These are phyloP conservation scores for Neodiprion pinetum DNA, from an alignment of 1,140 invertebrate species.

Conservation along the genomic window DNA sequence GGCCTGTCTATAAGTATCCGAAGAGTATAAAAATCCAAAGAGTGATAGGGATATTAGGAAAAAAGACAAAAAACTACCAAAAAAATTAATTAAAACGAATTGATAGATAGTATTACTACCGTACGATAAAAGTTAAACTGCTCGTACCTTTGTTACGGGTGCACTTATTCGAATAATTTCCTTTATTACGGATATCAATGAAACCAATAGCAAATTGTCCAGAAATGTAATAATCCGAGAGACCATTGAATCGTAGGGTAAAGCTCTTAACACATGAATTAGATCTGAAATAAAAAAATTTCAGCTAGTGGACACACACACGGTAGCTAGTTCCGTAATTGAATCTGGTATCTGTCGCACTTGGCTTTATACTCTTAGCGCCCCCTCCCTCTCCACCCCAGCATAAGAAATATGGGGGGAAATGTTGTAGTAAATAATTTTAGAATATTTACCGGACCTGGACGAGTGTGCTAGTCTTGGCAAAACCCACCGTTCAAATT, in stretches of 20 bases:
- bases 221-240: neutral
- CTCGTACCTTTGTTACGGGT: neutral
- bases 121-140: neutral
- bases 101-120: neutral
- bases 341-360: neutral
- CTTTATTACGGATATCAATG: neutral
- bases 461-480: slow-evolving; percentile 52
- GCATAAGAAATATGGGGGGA: slow-evolving; percentile 13
- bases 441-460: slow-evolving; percentile 29
- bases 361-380: slow-evolving; percentile 2
- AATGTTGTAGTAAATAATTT: slow-evolving; percentile 22
- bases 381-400: no score
- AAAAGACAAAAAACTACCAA: neutral
- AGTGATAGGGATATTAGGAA: neutral
- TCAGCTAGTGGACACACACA: neutral
- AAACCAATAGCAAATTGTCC: neutral
- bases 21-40: slow-evolving; percentile 4
- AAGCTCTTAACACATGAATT: neutral
- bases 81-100: neutral
- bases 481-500: slow-evolving; percentile 34
- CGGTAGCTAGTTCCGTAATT: neutral
- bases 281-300: neutral
- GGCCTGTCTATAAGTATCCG: neutral
- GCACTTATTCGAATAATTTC: neutral
- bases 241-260: slow-evolving; percentile 1